Evolutionary conservation across 2,113 vertebrate genomes (phyloP), one percentile per base, ranked within the genome.

Genomic region (Oreochromis niloticus): DNA sequence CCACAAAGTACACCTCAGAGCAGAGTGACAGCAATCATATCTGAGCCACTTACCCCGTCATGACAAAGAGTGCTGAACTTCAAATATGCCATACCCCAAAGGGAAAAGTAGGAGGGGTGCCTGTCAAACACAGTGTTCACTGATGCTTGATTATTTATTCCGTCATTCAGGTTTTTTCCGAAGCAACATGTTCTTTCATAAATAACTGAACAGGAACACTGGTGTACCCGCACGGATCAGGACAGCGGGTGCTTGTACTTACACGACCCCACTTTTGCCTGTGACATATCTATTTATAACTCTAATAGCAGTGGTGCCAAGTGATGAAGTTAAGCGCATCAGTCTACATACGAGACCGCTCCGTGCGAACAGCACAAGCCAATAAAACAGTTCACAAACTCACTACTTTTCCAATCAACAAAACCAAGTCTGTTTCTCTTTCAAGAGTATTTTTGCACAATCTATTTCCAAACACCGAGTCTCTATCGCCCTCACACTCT

Each of bases 381-480:
- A 91, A 94, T 90, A 91, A 95, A 95, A 88, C 81, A 52, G 87
- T 91, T 88, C 87, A 94, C 91, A 94, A 94, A 94, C 93, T 94
- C 82, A 19, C 92, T 52, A 88, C 87, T 95, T 92, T 95, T 94
- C 88, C 89, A 88, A 94, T 94, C 93, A 95, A 95, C 95, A 95
- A 93, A 95, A 90, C 91, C 91, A 85, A 71, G 95, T 93, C 94
- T 96, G 95, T 95, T 93, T 94, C 91, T 78, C 89, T 83, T 82
- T 87, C 81, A 85, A 89, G 89, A 92, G 91, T 95, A 95, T 96
- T 96, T 96, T 93, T 95, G 91, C 91, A 91, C 88, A 75, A 87
- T 93, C 93, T 96, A 95, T 95, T 96, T 95, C 93, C 87, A 95
- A 95, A 91, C 91, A 87, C 88, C 36, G 27, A 86, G 71, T 85